Evolutionary conservation across 2,888 invertebrate genomes (phyloP).

Genomic region (Brachypalpus laphriformis): DNA sequence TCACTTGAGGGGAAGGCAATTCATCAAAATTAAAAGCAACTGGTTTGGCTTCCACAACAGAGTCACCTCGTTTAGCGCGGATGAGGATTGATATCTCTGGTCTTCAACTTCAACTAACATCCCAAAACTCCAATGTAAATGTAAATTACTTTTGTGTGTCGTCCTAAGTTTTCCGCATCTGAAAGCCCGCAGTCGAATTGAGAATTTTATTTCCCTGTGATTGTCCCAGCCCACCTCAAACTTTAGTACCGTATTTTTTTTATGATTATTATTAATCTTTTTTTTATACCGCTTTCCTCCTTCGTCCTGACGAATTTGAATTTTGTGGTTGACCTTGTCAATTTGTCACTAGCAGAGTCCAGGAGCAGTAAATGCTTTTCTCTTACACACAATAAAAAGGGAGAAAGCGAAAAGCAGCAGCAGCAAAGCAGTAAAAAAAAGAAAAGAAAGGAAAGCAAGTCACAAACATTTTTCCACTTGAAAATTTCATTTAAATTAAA

Average conservation of each 20-base stretch:
- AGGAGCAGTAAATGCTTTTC: slow-evolving; percentile 38
- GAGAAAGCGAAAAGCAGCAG: slow-evolving; percentile 9
- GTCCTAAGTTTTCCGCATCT: slow-evolving; percentile 21
- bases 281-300: slow-evolving; percentile 19
- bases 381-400: slow-evolving; percentile 41
- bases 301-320: slow-evolving; percentile 41
- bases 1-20: slow-evolving; percentile 37
- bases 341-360: slow-evolving; percentile 68
- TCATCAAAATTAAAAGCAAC: slow-evolving; percentile 69
- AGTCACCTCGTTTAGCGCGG: slow-evolving; percentile 33
- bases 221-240: slow-evolving; percentile 28
- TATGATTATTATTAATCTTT: slow-evolving; percentile 46
- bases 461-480: slow-evolving; percentile 72
- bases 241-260: slow-evolving; percentile 19
- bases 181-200: not conserved
- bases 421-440: not conserved
- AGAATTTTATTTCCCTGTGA: slow-evolving; percentile 13
- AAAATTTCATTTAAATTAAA: slow-evolving; percentile 73
- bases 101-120: slow-evolving; percentile 54
- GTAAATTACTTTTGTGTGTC: slow-evolving; percentile 59
- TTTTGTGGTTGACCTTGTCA: slow-evolving; percentile 72
- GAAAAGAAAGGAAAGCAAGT: slow-evolving; percentile 47
- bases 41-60: slow-evolving; percentile 31
- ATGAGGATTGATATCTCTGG: slow-evolving; percentile 24
- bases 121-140: slow-evolving; percentile 66